phyloP scores from a whole-genome alignment of 2,113 vertebrate species.

The Lagopus muta region DNA sequence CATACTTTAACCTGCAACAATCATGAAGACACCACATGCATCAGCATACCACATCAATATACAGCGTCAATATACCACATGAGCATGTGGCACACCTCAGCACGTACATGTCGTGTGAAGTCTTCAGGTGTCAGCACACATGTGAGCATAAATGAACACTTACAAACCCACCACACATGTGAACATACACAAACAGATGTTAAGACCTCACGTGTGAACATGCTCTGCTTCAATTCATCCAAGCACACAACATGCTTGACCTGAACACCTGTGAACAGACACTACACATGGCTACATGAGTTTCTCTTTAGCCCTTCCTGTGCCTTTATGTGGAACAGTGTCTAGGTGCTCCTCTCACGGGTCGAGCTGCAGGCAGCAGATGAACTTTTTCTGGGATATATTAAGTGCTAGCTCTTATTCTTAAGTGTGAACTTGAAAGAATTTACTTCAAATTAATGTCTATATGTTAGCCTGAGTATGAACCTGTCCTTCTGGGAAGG shows the following conservation, averaged over 20 bases:
- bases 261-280: neutral
- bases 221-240: neutral
- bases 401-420: neutral
- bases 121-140: neutral
- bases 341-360: neutral
- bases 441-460: neutral
- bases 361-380: neutral
- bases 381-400: neutral
- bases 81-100: too few species aligned
- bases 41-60: neutral
- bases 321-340: neutral
- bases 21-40: neutral
- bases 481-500: neutral
- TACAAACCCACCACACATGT: neutral
- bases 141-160: neutral
- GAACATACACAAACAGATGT: neutral
- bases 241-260: neutral
- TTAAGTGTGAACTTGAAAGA: neutral
- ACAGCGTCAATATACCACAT: too few species aligned
- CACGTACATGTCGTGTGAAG: neutral
- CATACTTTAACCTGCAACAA: neutral
- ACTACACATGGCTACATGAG: neutral
- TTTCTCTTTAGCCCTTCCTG: neutral
- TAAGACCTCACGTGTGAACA: neutral
- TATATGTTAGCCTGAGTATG: neutral